phyloP scores from a whole-genome alignment of 2,113 vertebrate genomes.

The Romanogobio albipinnatus region DNA sequence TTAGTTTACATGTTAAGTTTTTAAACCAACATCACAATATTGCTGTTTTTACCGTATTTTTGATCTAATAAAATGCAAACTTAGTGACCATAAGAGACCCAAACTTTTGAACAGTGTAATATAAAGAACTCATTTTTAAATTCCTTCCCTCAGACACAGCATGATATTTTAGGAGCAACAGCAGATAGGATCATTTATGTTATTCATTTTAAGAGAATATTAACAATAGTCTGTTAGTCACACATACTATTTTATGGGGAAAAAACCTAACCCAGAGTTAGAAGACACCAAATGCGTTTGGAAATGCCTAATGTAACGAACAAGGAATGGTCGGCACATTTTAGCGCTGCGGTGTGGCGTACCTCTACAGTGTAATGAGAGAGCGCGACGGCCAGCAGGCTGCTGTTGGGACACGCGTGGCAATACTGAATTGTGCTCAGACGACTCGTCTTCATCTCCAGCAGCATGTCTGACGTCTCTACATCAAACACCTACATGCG shows the following conservation, averaged over 20 bases:
- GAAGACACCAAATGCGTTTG: background rate
- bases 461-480: slow-evolving; percentile 73
- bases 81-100: background rate
- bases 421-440: slow-evolving; percentile 89
- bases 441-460: slow-evolving; percentile 80
- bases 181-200: background rate
- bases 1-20: background rate
- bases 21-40: background rate
- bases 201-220: background rate
- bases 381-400: slow-evolving; percentile 87
- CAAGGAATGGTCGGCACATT: background rate
- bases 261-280: background rate
- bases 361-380: slow-evolving; percentile 95
- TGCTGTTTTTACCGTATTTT: background rate
- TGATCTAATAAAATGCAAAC: background rate
- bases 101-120: background rate
- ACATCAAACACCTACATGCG: slow-evolving; percentile 83
- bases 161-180: background rate
- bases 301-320: background rate
- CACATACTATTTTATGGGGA: background rate
- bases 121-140: too few species aligned
- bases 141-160: background rate
- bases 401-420: slow-evolving; percentile 84
- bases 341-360: slow-evolving; percentile 49
- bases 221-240: background rate